Percentiles rank a stretch among this genome's conserved stretches.
Conservation (phyloP, 2,888 invertebrate species). For the Drosophila picticornis region DNA sequence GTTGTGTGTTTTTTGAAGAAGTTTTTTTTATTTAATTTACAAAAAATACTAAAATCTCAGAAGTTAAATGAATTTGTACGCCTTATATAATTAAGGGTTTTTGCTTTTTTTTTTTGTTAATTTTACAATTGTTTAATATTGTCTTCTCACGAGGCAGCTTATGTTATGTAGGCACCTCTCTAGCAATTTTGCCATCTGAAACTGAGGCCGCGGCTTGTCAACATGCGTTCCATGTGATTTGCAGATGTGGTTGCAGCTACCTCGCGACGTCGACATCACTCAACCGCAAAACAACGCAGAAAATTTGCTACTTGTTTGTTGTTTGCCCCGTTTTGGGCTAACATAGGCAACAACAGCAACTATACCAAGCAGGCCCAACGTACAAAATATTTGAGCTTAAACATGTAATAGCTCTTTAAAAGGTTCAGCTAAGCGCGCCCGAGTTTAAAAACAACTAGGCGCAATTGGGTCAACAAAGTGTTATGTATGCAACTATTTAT, state of each 20-base stretch:
- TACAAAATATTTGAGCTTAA: slow-evolving; percentile 58
- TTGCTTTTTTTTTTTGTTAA: slow-evolving; percentile 2
- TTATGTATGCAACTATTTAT: slow-evolving; percentile 69
- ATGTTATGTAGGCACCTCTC: slow-evolving; percentile 22
- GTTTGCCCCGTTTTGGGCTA: slow-evolving; percentile 43
- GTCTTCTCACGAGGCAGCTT: slow-evolving; percentile 29
- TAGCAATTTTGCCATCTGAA: slow-evolving; percentile 18
- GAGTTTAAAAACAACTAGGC: slow-evolving; percentile 44
- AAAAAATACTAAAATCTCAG: background rate
- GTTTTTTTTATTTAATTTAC: background rate
- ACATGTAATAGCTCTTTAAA: slow-evolving; percentile 79
- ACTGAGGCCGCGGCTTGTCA: slow-evolving; percentile 33
- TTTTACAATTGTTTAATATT: background rate
- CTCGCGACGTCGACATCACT: slow-evolving; percentile 30
- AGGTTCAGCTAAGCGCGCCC: slow-evolving; percentile 70
- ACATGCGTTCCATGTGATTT: slow-evolving; percentile 61
- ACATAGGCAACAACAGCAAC: slow-evolving; percentile 8
- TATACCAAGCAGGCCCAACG: slow-evolving; percentile 23
- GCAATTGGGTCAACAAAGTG: slow-evolving; percentile 76
- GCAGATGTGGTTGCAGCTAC: slow-evolving; percentile 37
- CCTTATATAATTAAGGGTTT: background rate
- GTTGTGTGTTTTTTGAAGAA: background rate
- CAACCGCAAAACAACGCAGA: slow-evolving; percentile 43
- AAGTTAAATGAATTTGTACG: background rate
- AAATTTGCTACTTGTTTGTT: slow-evolving; percentile 59